phyloP scores from a whole-genome alignment of 1,140 invertebrate genomes.

The Drosophila grimshawi region DNA sequence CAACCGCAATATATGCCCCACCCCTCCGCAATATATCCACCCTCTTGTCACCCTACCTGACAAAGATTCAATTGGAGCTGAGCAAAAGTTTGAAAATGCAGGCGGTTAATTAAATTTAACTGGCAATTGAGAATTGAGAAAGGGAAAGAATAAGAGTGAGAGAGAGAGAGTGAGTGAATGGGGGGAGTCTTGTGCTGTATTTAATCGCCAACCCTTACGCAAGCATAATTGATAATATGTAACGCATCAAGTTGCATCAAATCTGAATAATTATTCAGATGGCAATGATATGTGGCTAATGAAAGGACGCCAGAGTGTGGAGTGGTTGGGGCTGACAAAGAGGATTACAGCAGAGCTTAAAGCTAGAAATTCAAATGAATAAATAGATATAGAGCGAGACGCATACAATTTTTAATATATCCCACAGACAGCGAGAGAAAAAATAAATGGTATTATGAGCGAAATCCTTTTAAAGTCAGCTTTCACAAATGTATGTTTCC shows the following conservation, averaged over 20 bases:
- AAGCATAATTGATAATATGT: neutral
- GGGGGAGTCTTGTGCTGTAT: neutral
- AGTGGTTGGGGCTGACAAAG: neutral
- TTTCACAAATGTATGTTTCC: neutral
- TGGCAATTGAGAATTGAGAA: conserved; percentile 12
- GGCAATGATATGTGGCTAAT: neutral
- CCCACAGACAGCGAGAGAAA: neutral
- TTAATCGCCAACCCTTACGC: neutral
- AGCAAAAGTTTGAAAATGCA: conserved; percentile 3
- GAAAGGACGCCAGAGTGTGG: neutral
- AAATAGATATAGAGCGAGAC: neutral
- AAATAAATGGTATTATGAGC: neutral
- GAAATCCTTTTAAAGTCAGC: neutral
- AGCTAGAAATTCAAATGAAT: too few species aligned
- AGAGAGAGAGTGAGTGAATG: neutral
- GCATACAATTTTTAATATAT: neutral
- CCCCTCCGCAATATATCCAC: neutral
- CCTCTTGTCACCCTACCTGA: neutral
- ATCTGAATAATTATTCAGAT: conserved; percentile 4
- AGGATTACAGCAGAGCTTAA: too few species aligned
- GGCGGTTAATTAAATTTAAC: conserved; percentile 21
- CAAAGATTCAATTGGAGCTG: conserved; percentile 2
- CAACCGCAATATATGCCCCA: neutral
- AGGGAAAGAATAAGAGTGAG: neutral
- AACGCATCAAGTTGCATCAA: neutral